A percentile compares a stretch with the other conserved stretches of the same genome.
Conservation (phyloP, 2,797 vertebrate genomes). For the Orestias chungarensis region DNA sequence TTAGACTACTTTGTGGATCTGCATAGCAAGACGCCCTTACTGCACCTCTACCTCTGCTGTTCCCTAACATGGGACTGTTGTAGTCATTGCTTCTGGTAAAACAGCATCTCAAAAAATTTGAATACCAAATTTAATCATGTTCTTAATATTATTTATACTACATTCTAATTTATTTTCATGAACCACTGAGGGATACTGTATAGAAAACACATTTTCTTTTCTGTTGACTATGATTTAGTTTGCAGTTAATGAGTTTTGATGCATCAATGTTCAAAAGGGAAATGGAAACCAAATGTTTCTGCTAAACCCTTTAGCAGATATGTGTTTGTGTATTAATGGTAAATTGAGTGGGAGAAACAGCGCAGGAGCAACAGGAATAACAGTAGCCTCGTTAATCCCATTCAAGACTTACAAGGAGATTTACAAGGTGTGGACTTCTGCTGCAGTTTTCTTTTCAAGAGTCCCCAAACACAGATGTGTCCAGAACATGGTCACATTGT, state of each 20-base stretch:
- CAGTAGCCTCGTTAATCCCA: background rate
- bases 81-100: background rate
- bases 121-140: background rate
- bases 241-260: background rate
- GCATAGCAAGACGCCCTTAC: constrained; percentile 62
- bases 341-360: too few species aligned
- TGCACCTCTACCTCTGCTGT: constrained; percentile 40
- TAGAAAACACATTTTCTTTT: background rate
- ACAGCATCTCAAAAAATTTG: background rate
- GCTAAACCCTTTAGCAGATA: too few species aligned
- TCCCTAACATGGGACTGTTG: constrained; percentile 25
- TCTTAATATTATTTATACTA: too few species aligned
- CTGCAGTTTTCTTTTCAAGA: background rate
- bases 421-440: background rate
- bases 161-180: background rate
- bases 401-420: background rate
- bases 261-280: background rate
- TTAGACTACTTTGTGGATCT: constrained; percentile 65
- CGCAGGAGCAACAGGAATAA: background rate
- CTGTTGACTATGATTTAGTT: background rate
- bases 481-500: constrained; percentile 1
- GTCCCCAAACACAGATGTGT: background rate
- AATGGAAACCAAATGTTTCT: too few species aligned
- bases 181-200: background rate
- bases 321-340: too few species aligned